These are phyloP conservation scores for Dipodomys ordii DNA, from an alignment of 2,113 vertebrate species.

Conservation along the genomic window DNA sequence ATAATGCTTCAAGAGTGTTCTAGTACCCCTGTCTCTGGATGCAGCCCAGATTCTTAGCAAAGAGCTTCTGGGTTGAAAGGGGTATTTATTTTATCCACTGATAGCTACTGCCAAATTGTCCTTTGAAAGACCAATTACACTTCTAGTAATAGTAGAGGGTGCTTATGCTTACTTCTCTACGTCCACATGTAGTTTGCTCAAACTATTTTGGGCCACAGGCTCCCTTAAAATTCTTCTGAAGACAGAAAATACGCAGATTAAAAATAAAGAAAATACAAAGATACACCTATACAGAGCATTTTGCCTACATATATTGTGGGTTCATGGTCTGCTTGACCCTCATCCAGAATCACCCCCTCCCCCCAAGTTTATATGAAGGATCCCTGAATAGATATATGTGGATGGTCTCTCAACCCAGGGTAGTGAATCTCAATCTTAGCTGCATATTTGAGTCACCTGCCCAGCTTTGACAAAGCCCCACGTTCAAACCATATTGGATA, in stretches of 20 bases:
- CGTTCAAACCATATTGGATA: background rate
- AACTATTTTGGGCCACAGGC: constrained; percentile 27
- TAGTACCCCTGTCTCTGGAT: background rate
- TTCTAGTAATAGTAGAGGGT: background rate
- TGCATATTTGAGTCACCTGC: background rate
- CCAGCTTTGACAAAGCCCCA: background rate
- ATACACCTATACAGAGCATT: background rate
- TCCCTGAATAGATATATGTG: background rate
- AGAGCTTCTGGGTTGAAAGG: background rate
- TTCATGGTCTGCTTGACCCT: background rate
- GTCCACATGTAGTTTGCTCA: background rate
- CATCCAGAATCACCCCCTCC: background rate
- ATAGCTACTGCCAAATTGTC: background rate
- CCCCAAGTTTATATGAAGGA: background rate
- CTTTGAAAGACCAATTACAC: background rate
- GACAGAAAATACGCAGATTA: background rate
- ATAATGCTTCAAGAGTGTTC: background rate
- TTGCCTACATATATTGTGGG: background rate
- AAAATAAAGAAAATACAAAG: background rate
- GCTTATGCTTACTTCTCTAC: background rate
- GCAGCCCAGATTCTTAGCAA: constrained; percentile 44
- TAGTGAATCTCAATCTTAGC: background rate
- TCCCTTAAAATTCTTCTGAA: constrained; percentile 32
- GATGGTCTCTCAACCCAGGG: background rate
- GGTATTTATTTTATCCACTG: background rate